A percentile compares a stretch with the other conserved stretches of the same genome.
Evolutionary conservation across 2,113 vertebrate genomes (phyloP).

Genomic region (Melanerpes aurifrons): DNA sequence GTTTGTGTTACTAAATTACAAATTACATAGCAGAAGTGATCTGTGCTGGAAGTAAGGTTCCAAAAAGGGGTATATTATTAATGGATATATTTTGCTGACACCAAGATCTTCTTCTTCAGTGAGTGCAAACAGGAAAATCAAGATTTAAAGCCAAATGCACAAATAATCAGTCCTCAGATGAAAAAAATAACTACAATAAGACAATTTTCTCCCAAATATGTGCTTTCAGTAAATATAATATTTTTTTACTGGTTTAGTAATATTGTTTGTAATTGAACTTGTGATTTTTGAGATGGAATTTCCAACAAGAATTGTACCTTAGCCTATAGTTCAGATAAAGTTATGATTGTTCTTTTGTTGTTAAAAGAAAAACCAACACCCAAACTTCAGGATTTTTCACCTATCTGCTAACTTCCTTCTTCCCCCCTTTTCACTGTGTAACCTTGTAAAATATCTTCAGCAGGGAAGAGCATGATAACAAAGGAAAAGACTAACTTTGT

Average conservation of each 20-base stretch:
- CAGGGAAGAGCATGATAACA: neutral
- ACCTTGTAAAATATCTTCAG: neutral
- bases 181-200: neutral
- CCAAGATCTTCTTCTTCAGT: neutral
- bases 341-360: too few species aligned
- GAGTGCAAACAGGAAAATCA: neutral
- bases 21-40: neutral
- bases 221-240: neutral
- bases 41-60: neutral
- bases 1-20: neutral
- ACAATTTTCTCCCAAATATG: neutral
- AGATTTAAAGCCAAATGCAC: neutral
- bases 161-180: neutral
- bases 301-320: neutral
- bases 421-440: neutral
- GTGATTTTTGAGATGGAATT: neutral
- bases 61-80: neutral
- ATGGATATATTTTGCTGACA: neutral
- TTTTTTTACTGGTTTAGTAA: neutral
- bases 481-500: neutral
- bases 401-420: neutral
- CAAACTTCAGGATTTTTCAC: neutral
- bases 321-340: neutral
- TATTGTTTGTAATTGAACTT: neutral
- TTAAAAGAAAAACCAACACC: rapidly evolving